Evolutionary conservation across 2,113 vertebrate species (phyloP), one percentile per base, ranked within the genome.

Genomic region (Megaptera novaeangliae): DNA sequence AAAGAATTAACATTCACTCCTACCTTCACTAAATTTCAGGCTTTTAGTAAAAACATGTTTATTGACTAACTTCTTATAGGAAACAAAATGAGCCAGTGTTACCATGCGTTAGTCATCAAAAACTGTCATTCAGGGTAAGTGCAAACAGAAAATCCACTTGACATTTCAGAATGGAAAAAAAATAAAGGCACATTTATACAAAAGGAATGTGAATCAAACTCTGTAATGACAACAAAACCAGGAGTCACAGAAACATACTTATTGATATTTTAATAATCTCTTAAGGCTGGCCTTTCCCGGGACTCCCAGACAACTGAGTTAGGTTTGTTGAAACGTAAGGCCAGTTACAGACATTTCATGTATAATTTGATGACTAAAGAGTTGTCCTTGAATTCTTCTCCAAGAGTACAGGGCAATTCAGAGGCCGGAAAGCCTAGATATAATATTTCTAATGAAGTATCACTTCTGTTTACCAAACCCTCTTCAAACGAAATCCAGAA

Each of bases 361-460:
- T 89, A 93, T 95, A 98, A 98, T 55, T 96, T 97, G 88, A 97
- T 94, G 84, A 15, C 9, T 74, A 31, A 61, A 64, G 59, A 77
- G 49, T 55, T 75, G 72, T 66, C 72, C 23, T 96, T 87, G 31
- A 57, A 78, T 68, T 57, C 85, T 44, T 97, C 87, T 90, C 66
- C 89, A 83, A 61, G 25, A 74, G 27, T 29, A 95, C 97, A 95
- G 94, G 89, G 96, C 88, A 98, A 97, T 94, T 97, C 95, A 97
- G 74, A 97, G 55, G 71, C 61, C 59, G 44, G 57, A 41, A 92
- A 96, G 85, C 74, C 91, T 88, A 82, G 27, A 34, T 71, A 83
- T 15, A 96, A 93, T 77, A 95, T 71, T 95, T 75, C 95, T 96
- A 95, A 97, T 84, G 91, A 98, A 98, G 94, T 75, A 69, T 74